Evolutionary conservation across 2,797 vertebrate species (phyloP).

Genomic region (Sebastiscus tertius): DNA sequence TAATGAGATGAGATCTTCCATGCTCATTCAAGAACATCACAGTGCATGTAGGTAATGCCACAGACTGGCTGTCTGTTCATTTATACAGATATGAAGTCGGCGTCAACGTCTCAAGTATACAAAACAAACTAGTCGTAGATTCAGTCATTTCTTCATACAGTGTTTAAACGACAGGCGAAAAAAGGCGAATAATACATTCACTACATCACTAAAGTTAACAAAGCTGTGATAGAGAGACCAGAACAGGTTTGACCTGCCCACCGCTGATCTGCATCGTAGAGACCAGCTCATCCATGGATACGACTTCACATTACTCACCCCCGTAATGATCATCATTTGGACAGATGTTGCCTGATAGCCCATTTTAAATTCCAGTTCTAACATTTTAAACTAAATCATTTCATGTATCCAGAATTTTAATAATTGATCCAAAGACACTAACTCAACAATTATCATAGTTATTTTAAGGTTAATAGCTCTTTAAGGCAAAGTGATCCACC

Average conservation of each 20-base stretch:
- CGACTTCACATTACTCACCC: background rate
- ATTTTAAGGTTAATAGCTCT: conserved; percentile 36
- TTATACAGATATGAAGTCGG: conserved; percentile 8
- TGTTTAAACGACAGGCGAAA: conserved; percentile 45
- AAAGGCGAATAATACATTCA: conserved; percentile 37
- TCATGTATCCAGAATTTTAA: background rate
- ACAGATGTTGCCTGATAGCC: background rate
- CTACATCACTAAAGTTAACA: conserved; percentile 16
- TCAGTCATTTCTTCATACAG: conserved; percentile 39
- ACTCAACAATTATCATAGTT: background rate
- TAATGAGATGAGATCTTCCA: conserved; percentile 49
- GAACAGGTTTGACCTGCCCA: background rate
- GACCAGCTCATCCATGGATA: conserved; percentile 6
- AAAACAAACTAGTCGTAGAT: conserved; percentile 8
- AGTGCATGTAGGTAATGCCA: conserved; percentile 85
- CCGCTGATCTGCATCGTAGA: background rate
- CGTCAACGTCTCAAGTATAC: conserved; percentile 1
- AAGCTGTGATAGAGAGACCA: conserved; percentile 1
- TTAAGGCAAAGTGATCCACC: conserved; percentile 60
- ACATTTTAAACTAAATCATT: background rate
- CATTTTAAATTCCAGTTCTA: background rate
- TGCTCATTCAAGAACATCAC: conserved; percentile 80
- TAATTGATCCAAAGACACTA: background rate
- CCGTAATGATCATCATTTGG: background rate
- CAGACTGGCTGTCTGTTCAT: conserved; percentile 46